Evolutionary conservation across 2,113 vertebrate species (phyloP), one percentile per base, ranked within the genome.

Genomic region (Pedetes capensis): DNA sequence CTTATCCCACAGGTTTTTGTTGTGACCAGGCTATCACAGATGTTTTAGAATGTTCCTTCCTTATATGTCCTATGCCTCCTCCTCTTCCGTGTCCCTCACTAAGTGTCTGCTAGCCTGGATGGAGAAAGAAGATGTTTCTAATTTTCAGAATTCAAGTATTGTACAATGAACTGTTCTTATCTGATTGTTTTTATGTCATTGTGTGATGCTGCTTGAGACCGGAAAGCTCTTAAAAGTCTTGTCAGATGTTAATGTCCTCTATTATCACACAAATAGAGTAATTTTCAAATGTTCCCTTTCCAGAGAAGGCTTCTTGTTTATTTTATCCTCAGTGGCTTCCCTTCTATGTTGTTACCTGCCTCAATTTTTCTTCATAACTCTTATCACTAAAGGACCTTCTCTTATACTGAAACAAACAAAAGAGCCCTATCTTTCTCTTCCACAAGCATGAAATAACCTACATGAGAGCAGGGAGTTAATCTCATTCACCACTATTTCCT

Each of bases 91-190:
- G 71, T 42, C 39, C 37, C 49, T 84, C 8, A 17, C 64, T 84
- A 57, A 63, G 14, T 68, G 72, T 95, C 57, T 94, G 82, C 69
- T 68, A 74, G 55, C 69, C 63, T 55, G 44, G n/a, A 63, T 82
- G 78, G 79, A 89, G 83, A 92, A 75, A 87, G 59, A 91, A 78
- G 61, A n/a, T 72, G 83, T 84, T 96, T 83, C 69, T 39, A 78
- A 34, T 88, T 96, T 92, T 83, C 49, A 79, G 57, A n/a, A 74
- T 49, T 93, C 79, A 82, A 66, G 20, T 63, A 74, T 47, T 51
- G 37, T 68, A 42, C 64, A 93, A 92, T 74, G 39, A 63, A 55
- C n/a, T 57, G 29, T 63, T 93, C 80, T 96, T 72, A 34, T 92
- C 90, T 96, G 80, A 49, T 92, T 91, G 32, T 63, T 93, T 95